phyloP scores from a whole-genome alignment of 2,113 vertebrate genomes.

The Leuciscus idus region DNA sequence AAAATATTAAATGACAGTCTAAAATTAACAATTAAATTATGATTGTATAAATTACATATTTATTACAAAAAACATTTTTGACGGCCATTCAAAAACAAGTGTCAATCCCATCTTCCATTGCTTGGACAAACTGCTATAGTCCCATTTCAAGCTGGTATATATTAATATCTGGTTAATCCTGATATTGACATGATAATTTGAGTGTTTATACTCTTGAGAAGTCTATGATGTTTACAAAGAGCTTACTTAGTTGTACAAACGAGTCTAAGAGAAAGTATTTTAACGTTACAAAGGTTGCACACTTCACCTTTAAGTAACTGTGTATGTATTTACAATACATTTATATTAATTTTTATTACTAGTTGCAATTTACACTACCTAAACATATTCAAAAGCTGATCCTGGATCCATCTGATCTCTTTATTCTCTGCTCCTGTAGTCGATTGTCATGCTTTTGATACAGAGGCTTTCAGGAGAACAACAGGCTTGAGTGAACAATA shows the following conservation, averaged over 20 bases:
- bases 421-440: not conserved
- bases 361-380: not conserved
- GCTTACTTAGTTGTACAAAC: no score
- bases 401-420: not conserved
- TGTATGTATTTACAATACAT: not conserved
- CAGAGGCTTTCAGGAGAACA: conserved; percentile 26
- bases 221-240: not conserved
- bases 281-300: not conserved
- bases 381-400: not conserved
- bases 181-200: no score
- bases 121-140: no score
- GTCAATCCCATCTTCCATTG: no score
- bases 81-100: no score
- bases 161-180: no score
- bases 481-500: conserved; percentile 1
- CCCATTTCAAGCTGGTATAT: no score
- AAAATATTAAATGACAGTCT: not conserved
- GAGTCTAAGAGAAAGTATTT: not conserved
- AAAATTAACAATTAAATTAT: not conserved
- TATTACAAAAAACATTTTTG: not conserved
- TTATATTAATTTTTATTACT: not conserved
- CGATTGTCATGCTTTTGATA: not conserved
- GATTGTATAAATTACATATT: not conserved
- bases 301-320: not conserved
- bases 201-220: no score